These are phyloP conservation scores for Heterochromis multidens DNA, from an alignment of 2,113 vertebrate species.

Conservation along the genomic window DNA sequence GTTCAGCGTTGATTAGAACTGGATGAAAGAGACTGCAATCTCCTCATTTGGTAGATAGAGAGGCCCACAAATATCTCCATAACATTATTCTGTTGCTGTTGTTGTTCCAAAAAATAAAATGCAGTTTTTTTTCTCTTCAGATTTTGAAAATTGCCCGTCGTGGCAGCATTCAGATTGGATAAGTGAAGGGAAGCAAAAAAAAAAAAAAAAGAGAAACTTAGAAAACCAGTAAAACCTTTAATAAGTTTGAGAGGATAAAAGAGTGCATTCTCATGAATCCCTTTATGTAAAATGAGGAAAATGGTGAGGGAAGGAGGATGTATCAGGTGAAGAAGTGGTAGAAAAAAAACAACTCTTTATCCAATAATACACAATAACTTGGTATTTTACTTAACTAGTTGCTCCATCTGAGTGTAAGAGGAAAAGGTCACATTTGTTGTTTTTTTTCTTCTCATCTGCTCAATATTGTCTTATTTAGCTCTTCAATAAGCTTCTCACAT, in stretches of 20 bases:
- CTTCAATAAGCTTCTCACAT: conserved; percentile 53
- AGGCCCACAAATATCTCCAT: conserved; percentile 61
- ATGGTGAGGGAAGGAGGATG: neutral
- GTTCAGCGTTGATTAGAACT: conserved; percentile 63
- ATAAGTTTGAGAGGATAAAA: conserved; percentile 48
- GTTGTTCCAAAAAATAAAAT: conserved; percentile 34
- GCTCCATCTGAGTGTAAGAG: neutral
- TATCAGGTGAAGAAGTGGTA: neutral
- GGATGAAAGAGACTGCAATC: conserved; percentile 66
- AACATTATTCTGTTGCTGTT: conserved; percentile 50
- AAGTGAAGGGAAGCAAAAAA: conserved; percentile 46
- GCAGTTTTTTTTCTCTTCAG: conserved; percentile 21
- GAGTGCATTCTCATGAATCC: conserved; percentile 24
- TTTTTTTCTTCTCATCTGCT: neutral
- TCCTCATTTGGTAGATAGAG: conserved; percentile 64
- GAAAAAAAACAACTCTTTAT: neutral
- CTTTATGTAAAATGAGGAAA: conserved; percentile 14
- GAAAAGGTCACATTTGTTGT: conserved; percentile 23
- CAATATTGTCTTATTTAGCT: conserved; percentile 45
- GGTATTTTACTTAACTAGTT: conserved; percentile 20
- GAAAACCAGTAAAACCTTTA: conserved; percentile 62
- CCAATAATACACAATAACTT: conserved; percentile 45
- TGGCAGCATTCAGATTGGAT: conserved; percentile 63
- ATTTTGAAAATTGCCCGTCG: conserved; percentile 51
- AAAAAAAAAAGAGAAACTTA: conserved; percentile 42